Conservation (phyloP, 2,113 vertebrate genomes). For the Carassius carassius region DNA sequence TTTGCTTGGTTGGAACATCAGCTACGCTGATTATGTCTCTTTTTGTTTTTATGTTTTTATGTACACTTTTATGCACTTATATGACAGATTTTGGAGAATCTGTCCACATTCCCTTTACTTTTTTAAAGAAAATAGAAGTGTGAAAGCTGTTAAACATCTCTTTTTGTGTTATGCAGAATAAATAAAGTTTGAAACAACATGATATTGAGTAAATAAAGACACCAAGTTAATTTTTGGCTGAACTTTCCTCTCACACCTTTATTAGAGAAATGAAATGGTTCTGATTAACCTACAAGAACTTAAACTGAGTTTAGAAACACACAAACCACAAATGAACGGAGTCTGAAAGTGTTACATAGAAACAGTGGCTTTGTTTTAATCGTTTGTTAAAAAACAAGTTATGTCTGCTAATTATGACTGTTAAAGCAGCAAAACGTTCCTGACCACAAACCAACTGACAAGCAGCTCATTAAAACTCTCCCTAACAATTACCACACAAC, state of each 20-base stretch:
- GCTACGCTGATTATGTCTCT: too few species aligned
- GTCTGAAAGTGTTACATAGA: neutral
- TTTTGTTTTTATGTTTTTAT: too few species aligned
- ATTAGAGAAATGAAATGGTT: neutral
- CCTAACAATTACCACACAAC: neutral
- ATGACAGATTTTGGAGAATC: neutral
- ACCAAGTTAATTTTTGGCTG: neutral
- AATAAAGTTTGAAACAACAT: neutral
- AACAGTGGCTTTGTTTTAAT: neutral
- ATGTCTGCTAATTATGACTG: neutral
- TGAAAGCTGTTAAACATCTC: neutral
- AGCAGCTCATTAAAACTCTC: conserved; percentile 18
- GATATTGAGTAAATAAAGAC: neutral
- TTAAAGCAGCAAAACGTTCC: neutral
- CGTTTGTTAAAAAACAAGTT: conserved; percentile 20
- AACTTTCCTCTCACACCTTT: neutral
- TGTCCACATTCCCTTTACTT: neutral
- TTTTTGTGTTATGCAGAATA: neutral
- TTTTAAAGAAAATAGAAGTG: neutral
- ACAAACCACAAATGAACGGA: neutral
- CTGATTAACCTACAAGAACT: neutral
- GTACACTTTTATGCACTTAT: neutral
- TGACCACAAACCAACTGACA: neutral
- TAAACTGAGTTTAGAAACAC: neutral
- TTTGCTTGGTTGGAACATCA: too few species aligned